Conservation (phyloP, 2,113 vertebrate species). For the Hypanus sabinus region DNA sequence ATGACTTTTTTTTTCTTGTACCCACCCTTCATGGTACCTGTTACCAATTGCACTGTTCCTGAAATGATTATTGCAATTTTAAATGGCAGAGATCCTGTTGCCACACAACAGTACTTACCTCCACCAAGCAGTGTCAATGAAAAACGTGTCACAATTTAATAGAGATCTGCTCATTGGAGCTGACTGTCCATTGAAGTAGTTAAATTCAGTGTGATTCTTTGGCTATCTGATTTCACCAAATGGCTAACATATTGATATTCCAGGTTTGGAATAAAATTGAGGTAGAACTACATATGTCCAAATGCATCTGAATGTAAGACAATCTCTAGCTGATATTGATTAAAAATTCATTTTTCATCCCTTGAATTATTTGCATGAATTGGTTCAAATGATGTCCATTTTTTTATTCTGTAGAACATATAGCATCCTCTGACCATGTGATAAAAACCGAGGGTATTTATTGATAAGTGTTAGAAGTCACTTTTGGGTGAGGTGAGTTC, state of each 20-base stretch:
- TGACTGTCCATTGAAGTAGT: not conserved
- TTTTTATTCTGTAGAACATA: not conserved
- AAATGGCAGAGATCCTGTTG: not conserved
- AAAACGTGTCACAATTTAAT: not conserved
- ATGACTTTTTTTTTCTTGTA: not conserved
- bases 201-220: not conserved
- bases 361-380: not conserved
- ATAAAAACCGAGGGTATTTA: not conserved
- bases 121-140: not conserved
- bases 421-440: not conserved
- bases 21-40: not conserved
- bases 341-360: not conserved
- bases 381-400: not conserved
- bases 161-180: not conserved
- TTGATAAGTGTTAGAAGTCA: not conserved
- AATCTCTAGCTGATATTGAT: not conserved
- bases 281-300: not conserved
- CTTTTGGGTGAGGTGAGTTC: not conserved
- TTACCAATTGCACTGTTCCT: not conserved
- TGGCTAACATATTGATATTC: not conserved
- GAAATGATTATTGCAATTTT: not conserved
- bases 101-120: not conserved
- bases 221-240: not conserved
- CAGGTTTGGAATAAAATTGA: not conserved
- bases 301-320: not conserved